A percentile compares a stretch with the other conserved stretches of the same genome.
Evolutionary conservation across 2,888 invertebrate species (phyloP).

Genomic region (Bellardia bayeri): DNA sequence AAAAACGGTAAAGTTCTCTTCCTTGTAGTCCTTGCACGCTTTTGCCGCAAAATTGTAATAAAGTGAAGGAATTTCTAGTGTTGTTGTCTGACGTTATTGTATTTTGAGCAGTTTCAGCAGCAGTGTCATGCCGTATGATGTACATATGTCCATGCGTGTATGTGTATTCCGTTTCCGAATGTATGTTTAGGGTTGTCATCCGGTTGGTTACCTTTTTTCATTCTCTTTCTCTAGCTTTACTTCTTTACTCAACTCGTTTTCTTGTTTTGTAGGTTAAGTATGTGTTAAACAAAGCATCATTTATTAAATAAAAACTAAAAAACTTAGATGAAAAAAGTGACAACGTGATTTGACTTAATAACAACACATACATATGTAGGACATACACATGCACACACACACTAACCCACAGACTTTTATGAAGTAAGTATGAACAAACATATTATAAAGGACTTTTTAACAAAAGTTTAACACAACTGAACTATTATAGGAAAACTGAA

Average conservation of each 20-base stretch:
- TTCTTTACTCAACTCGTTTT: slow-evolving; percentile 20
- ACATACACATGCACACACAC: slow-evolving; percentile 26
- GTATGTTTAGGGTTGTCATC: slow-evolving; percentile 67
- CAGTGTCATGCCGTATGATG: neutral
- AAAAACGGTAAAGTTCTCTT: slow-evolving; percentile 5
- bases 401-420: neutral
- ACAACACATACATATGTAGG: slow-evolving; percentile 25
- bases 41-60: slow-evolving; percentile 43
- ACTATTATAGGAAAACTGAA: slow-evolving; percentile 42
- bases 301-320: slow-evolving; percentile 69
- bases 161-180: slow-evolving; percentile 6
- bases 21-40: neutral
- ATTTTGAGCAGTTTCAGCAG: slow-evolving; percentile 14
- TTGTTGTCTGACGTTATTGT: slow-evolving; percentile 5
- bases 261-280: slow-evolving; percentile 71
- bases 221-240: neutral
- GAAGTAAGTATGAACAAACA: slow-evolving; percentile 23
- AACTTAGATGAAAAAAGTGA: slow-evolving; percentile 52
- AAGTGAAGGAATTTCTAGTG: slow-evolving; percentile 19
- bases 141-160: slow-evolving; percentile 7
- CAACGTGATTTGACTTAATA: slow-evolving; percentile 72
- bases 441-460: slow-evolving; percentile 51
- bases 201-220: slow-evolving; percentile 62
- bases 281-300: slow-evolving; percentile 73
- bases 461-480: slow-evolving; percentile 52